Evolutionary conservation across 2,888 invertebrate genomes (phyloP).

Genomic region (Leucophenga maculata): DNA sequence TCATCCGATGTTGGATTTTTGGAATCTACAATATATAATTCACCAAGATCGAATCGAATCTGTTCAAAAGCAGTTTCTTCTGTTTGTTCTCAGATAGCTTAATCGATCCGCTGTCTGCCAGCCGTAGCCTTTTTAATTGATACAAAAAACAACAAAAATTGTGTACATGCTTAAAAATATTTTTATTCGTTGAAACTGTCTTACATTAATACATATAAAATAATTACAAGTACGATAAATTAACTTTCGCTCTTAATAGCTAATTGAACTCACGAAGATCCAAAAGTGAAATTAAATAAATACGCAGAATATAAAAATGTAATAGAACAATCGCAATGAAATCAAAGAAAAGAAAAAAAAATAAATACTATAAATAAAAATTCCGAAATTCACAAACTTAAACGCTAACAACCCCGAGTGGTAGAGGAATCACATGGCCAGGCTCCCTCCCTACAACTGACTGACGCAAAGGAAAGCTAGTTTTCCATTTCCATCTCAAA

Average conservation of each 20-base stretch:
- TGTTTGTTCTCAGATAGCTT: too few species aligned
- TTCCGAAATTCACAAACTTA: constrained; percentile 48
- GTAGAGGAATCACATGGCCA: constrained; percentile 63
- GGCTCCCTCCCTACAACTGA: constrained; percentile 20
- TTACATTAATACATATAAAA: neutral
- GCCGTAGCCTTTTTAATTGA: too few species aligned
- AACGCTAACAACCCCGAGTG: constrained; percentile 68
- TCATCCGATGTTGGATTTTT: too few species aligned
- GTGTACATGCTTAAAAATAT: neutral
- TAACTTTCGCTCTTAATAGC: neutral
- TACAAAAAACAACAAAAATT: neutral
- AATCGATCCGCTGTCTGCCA: too few species aligned
- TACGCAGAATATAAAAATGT: constrained; percentile 27
- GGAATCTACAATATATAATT: too few species aligned
- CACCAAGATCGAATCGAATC: too few species aligned
- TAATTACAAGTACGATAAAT: neutral
- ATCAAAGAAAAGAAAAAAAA: constrained; percentile 33
- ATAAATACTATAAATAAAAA: constrained; percentile 52
- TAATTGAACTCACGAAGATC: constrained; percentile 7
- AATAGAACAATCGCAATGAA: constrained; percentile 8
- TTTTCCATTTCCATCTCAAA: neutral
- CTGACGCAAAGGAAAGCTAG: neutral
- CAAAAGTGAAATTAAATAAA: constrained; percentile 31
- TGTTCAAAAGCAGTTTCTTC: too few species aligned
- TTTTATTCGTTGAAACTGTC: neutral